Percentiles rank a stretch among this genome's conserved stretches.
phyloP scores from a whole-genome alignment of 2,888 invertebrate species.

The Falcaria lacertinaria region DNA sequence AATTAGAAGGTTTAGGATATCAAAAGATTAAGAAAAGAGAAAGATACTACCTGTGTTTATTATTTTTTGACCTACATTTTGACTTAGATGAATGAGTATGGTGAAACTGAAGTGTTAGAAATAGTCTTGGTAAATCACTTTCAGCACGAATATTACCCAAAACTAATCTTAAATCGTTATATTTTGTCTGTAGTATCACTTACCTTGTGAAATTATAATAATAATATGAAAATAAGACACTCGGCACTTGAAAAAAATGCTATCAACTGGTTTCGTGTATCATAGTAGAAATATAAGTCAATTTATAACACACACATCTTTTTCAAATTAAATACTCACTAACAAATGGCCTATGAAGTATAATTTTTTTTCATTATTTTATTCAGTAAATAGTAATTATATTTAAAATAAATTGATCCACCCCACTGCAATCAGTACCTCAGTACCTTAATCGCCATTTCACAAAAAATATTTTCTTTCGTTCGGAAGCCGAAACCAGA shows the following conservation, averaged over 20 bases:
- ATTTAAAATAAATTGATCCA: constrained; percentile 50
- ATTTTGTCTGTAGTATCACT: constrained; percentile 9
- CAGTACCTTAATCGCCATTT: constrained; percentile 74
- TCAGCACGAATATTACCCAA: not conserved
- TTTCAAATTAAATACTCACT: constrained; percentile 27
- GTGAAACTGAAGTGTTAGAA: not conserved
- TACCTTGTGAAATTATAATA: constrained; percentile 33
- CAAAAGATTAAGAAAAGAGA: too few relatives aligned
- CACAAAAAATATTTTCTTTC: constrained; percentile 39
- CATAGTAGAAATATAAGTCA: constrained; percentile 34
- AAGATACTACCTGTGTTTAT: not conserved
- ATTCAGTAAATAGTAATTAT: constrained; percentile 38
- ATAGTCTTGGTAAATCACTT: not conserved
- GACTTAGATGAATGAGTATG: not conserved
- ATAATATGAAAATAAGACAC: constrained; percentile 39
- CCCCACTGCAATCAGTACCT: too few relatives aligned
- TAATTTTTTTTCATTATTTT: constrained; percentile 46
- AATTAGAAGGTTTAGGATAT: too few relatives aligned
- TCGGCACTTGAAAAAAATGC: constrained; percentile 43
- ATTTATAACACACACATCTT: constrained; percentile 25
- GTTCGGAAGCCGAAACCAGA: too few relatives aligned
- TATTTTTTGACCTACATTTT: not conserved
- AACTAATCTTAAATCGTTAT: not conserved
- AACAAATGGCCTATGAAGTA: constrained; percentile 29
- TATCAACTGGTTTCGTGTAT: constrained; percentile 43